Evolutionary conservation across 1,140 invertebrate species (phyloP).

Genomic region (Pectinophora gossypiella): DNA sequence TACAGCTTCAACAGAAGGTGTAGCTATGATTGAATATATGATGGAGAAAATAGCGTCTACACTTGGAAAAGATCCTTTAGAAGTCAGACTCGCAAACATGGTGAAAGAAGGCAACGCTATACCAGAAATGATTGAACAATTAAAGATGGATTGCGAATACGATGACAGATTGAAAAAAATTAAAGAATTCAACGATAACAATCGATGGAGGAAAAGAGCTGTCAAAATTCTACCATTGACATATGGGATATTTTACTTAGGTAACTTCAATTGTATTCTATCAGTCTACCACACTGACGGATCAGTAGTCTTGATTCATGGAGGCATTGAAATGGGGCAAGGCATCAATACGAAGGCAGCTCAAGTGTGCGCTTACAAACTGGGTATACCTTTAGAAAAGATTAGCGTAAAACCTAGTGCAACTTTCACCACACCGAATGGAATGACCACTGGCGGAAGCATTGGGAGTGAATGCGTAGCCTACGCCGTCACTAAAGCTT

Average conservation of each 20-base stretch:
- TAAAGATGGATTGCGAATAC: conserved; percentile 79
- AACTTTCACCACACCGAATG: conserved; percentile 78
- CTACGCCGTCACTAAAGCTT: conserved; percentile 80
- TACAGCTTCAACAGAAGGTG: conserved; percentile 79
- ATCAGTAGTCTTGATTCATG: conserved; percentile 84
- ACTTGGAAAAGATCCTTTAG: conserved; percentile 80
- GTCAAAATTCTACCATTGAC: conserved; percentile 79
- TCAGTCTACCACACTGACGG: conserved; percentile 86
- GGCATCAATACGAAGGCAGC: conserved; percentile 86
- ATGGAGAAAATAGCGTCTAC: conserved; percentile 88
- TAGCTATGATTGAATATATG: conserved; percentile 84
- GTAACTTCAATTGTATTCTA: conserved; percentile 79
- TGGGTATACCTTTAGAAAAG: conserved; percentile 81
- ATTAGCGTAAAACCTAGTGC: conserved; percentile 81
- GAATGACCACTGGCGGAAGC: conserved; percentile 79
- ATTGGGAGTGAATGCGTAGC: conserved; percentile 51
- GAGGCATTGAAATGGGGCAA: conserved; percentile 91
- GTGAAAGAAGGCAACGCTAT: conserved; percentile 59
- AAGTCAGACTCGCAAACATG: conserved; percentile 81
- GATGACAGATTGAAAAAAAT: conserved; percentile 75
- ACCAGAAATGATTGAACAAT: conserved; percentile 75
- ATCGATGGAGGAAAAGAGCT: conserved; percentile 87
- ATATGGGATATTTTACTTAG: conserved; percentile 75
- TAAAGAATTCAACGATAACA: conserved; percentile 79
- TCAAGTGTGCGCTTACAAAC: conserved; percentile 83